Base-by-base conservation (phyloP, 1,140 invertebrate species). In the Musca domestica region DNA sequence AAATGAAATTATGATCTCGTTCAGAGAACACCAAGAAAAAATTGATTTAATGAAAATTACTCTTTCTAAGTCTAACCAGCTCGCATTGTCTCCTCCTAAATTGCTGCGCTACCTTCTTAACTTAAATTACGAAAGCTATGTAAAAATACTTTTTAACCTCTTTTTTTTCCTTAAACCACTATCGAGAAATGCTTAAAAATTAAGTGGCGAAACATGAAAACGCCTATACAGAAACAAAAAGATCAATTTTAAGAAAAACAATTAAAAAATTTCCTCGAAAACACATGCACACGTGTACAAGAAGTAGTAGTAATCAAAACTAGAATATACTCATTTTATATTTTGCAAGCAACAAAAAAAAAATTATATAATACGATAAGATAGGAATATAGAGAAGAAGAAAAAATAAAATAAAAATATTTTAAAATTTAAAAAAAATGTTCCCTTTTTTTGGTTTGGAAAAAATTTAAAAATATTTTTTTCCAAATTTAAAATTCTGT, bases 291-390 rank as follows among this genome's bases (percentile, higher is more conserved):
- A 41, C n/a, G 12, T 41, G 10, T 41, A 5, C 20, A 51, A 20
- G 17, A 19, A 20, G 17, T 58, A 14, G 27, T 56, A 56, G 52
- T 30, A 58, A 34, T 58, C 30, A 19, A 61, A 61, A 61, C 56
- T 61, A 61, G 56, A 61, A 34, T 61, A 61, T 61, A 61, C 56
- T 61, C 56, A 61, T 61, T 61, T 27, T 56, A 25, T 41, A 5
- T 41, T 25, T 63, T 63, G 34, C 17, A 17, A 51, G 17, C 10
- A 17, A 51, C 22, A 63, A 46, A 46, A 63, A 12, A 63, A 20
- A 41, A 30, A 19, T 6, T 30, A 17, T n/a, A 56, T 25, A 56
- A 56, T 25, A 56, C 7, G 15, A 41, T 22, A 17, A 41, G 34
- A 63, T 41, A 48, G 46, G 12, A 48, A 64, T 25, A 64, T 12